Evolutionary conservation across 2,113 vertebrate genomes (phyloP).

Genomic region (Etheostoma cragini): DNA sequence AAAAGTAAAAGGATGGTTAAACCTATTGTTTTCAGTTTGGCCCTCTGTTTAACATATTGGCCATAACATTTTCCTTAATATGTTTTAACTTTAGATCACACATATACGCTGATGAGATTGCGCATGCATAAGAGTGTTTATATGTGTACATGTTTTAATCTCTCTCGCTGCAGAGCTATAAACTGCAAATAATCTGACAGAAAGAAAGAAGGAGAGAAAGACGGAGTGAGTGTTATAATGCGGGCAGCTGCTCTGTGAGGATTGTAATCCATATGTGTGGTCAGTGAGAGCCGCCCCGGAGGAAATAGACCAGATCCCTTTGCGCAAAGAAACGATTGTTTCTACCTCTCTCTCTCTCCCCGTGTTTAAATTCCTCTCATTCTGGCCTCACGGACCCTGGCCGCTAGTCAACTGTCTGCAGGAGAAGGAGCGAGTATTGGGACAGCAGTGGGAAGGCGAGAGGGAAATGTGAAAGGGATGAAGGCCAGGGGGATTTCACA

Average conservation of each 20-base stretch:
- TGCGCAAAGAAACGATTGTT: background rate
- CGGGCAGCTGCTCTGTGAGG: background rate
- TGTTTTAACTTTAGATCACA: background rate
- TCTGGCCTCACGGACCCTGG: conserved; percentile 2
- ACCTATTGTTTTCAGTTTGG: background rate
- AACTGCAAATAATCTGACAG: background rate
- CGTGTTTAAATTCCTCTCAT: conserved; percentile 9
- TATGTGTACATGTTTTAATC: background rate
- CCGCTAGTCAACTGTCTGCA: background rate
- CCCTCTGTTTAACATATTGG: background rate
- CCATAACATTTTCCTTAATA: background rate
- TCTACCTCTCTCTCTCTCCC: background rate
- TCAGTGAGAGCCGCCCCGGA: background rate
- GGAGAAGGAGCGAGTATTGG: background rate
- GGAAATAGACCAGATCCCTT: background rate
- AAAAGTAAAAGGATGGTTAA: too few relatives aligned
- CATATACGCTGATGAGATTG: background rate
- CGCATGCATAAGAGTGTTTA: background rate
- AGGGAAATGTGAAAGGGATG: conserved; percentile 2
- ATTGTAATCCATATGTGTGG: conserved; percentile 5
- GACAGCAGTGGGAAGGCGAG: background rate
- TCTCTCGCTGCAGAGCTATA: background rate
- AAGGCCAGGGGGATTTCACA: background rate
- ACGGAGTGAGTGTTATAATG: background rate
- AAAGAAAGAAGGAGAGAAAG: background rate